Conservation (phyloP, 2,888 invertebrate species). For the Lymantria monacha region DNA sequence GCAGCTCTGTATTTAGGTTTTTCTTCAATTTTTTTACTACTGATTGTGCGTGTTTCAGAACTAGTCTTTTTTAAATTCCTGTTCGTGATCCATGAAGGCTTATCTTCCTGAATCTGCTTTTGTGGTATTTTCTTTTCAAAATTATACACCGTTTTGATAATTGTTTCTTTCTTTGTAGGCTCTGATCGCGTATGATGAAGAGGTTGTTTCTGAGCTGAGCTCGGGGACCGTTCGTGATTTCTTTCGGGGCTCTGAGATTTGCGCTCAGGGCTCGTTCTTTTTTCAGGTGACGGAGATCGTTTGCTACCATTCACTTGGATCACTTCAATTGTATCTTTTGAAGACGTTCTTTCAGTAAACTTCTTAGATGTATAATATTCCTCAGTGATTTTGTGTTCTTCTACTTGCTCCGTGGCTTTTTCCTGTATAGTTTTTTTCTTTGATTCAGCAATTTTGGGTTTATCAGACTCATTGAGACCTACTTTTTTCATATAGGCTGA, state of each 20-base stretch:
- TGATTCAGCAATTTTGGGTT: conserved; percentile 47
- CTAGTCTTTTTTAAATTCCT: conserved; percentile 82
- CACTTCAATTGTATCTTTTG: conserved; percentile 58
- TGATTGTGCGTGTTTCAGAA: conserved; percentile 62
- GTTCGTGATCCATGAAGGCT: conserved; percentile 84
- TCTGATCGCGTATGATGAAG: conserved; percentile 36
- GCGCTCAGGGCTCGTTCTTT: conserved; percentile 43
- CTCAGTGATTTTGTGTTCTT: conserved; percentile 42
- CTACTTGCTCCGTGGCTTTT: conserved; percentile 37
- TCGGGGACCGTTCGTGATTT: conserved; percentile 53
- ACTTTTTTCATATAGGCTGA: conserved; percentile 77
- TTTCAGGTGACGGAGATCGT: conserved; percentile 60
- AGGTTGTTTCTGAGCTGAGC: conserved; percentile 56
- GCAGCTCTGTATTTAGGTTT: conserved; percentile 65
- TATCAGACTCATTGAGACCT: conserved; percentile 61
- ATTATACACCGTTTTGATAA: conserved; percentile 57
- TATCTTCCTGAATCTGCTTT: conserved; percentile 72
- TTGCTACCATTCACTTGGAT: conserved; percentile 53
- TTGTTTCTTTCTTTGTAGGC: conserved; percentile 53
- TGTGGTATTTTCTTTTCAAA: conserved; percentile 53
- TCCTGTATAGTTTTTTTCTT: conserved; percentile 46
- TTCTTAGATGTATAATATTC: conserved; percentile 45
- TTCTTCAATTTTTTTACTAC: conserved; percentile 66
- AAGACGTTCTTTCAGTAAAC: conserved; percentile 53
- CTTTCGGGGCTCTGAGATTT: conserved; percentile 53